Evolutionary conservation across 2,888 invertebrate genomes (phyloP), one percentile per base, ranked within the genome.

Genomic region (Aleiodes testaceus): DNA sequence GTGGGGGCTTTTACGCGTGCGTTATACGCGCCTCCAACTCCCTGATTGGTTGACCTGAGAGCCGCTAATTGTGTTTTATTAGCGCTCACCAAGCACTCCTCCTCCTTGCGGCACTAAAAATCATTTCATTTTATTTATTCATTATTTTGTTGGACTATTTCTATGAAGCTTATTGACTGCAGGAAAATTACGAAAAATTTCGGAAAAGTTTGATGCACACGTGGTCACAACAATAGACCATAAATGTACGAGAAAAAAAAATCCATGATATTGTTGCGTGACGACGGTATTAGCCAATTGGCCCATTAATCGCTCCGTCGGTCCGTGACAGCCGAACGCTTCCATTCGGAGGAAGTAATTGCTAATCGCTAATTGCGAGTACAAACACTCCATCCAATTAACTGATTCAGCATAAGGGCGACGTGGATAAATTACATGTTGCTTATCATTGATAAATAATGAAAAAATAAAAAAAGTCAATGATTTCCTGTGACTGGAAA

Each of bases 301-400:
- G 83, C 77, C 83, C 84, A 86, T 86, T 86, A 86, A 86, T 86
- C 86, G 86, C 85, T 86, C 85, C 83, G 83, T 78, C 85, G 86
- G 75, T 78, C 74, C 81, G 82, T 82, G 79, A 83, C 83, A 79
- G 79, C 78, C 81, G 78, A 79, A 76, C 26, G 77, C 79, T 78
- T 78, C 78, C 75, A 79, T 78, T 75, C 52, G 55, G 66, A 59
- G 76, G 77, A 79, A 84, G 85, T 86, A 85, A 87, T 86, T 86
- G 85, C 85, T 83, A 86, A 86, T 86, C 86, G 82, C 85, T 85
- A 86, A 86, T 86, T 86, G 84, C 86, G 75, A 81, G 75, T 77
- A 81, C 81, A 84, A 83, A 85, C 82, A 85, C 84, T 85, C 83
- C 80, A 82, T 84, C 84, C 83, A 84, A 86, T 86, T 85, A 83